A percentile compares a stretch with the other conserved stretches of the same genome.
Conservation (phyloP, 2,797 vertebrate genomes). For the Hydrophis major region DNA sequence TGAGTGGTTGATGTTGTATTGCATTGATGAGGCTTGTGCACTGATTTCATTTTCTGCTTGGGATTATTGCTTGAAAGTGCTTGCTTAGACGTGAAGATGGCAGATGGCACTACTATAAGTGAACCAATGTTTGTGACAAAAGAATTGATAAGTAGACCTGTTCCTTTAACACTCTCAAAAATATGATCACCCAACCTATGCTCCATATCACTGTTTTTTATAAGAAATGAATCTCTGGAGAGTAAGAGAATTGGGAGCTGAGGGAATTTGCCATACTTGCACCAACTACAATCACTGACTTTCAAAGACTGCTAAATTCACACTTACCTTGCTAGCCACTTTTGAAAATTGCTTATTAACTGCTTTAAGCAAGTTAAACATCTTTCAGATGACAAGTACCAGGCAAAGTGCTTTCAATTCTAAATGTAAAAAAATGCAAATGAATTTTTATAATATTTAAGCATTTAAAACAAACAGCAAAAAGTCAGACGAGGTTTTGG, state of each 20-base stretch:
- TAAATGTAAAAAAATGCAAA: neutral
- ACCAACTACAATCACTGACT: neutral
- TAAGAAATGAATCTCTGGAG: neutral
- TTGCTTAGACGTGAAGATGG: neutral
- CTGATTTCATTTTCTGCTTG: neutral
- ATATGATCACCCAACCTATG: neutral
- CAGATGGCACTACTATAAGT: neutral
- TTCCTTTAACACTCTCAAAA: neutral
- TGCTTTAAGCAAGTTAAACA: neutral
- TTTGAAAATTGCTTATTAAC: neutral
- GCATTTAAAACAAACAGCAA: too few relatives aligned
- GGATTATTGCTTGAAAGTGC: neutral
- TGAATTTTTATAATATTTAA: neutral
- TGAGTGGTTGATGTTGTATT: neutral
- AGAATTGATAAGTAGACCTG: neutral
- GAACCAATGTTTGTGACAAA: neutral
- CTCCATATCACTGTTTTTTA: neutral
- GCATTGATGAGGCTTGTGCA: neutral
- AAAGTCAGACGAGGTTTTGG: neutral
- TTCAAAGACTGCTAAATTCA: neutral
- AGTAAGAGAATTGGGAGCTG: neutral
- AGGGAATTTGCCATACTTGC: neutral
- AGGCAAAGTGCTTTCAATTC: neutral
- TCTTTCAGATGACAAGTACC: neutral
- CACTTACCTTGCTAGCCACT: neutral